A percentile compares a stretch with the other conserved stretches of the same genome.
Conservation (phyloP, 2,113 vertebrate species). For the Anarrhichthys ocellatus region DNA sequence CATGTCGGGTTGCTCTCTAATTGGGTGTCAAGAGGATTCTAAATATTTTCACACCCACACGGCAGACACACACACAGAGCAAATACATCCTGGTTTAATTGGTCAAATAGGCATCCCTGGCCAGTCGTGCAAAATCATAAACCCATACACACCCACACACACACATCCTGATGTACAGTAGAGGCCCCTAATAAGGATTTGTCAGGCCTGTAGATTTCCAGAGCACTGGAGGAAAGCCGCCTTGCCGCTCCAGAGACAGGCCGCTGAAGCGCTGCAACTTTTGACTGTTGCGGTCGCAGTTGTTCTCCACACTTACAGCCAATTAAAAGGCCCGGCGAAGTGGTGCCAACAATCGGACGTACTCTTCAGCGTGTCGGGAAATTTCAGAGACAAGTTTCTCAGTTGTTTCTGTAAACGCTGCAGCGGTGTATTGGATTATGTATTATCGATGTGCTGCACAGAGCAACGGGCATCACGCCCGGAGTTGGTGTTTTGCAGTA, state of each 20-base stretch:
- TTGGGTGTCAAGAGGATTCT: slow-evolving; percentile 84
- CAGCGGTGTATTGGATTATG: slow-evolving; percentile 57
- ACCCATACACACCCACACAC: slow-evolving; percentile 10
- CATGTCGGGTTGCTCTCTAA: slow-evolving; percentile 77
- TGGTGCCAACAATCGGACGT: slow-evolving; percentile 8
- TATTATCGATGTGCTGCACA: slow-evolving; percentile 32
- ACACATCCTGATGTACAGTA: slow-evolving; percentile 57
- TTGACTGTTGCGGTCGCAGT: slow-evolving; percentile 38
- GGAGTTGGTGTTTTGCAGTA: slow-evolving; percentile 4
- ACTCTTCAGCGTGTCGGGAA: neutral
- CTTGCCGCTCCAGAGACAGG: slow-evolving; percentile 47
- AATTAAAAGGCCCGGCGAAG: slow-evolving; percentile 70
- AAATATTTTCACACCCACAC: slow-evolving; percentile 74
- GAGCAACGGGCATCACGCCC: slow-evolving; percentile 30
- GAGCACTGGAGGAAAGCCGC: slow-evolving; percentile 52
- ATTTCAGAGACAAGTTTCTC: slow-evolving; percentile 49
- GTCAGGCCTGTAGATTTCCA: slow-evolving; percentile 65
- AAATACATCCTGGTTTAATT: slow-evolving; percentile 80
- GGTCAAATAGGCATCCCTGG: slow-evolving; percentile 73
- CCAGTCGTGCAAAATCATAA: slow-evolving; percentile 60
- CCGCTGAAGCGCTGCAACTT: slow-evolving; percentile 37
- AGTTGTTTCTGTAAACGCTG: slow-evolving; percentile 47
- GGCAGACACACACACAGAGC: slow-evolving; percentile 17
- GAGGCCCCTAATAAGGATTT: slow-evolving; percentile 72
- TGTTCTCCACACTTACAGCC: slow-evolving; percentile 44